Evolutionary conservation across 2,888 invertebrate genomes (phyloP).

Genomic region (Sminthurinus aureus): DNA sequence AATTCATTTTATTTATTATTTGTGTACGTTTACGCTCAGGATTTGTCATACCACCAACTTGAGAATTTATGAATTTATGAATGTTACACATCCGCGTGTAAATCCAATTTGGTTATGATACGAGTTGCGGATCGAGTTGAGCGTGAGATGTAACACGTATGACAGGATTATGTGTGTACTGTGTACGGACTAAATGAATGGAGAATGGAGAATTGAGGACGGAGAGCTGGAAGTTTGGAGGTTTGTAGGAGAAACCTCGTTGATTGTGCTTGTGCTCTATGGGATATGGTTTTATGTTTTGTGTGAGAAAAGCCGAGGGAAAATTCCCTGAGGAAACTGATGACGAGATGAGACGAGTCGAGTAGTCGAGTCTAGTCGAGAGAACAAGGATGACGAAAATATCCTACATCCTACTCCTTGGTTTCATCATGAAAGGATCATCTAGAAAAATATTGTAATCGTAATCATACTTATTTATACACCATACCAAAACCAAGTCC

Average conservation of each 20-base stretch:
- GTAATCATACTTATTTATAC: constrained; percentile 37
- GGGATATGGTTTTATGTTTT: neutral
- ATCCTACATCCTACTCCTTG: no score
- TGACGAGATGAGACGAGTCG: no score
- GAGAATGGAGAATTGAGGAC: neutral
- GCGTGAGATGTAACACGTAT: neutral
- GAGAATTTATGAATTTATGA: no score
- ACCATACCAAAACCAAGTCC: constrained; percentile 6
- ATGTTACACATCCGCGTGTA: no score
- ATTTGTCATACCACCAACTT: no score
- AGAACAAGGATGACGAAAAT: no score
- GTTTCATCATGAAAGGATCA: constrained; percentile 46
- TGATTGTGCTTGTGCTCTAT: neutral
- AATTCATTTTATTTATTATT: no score
- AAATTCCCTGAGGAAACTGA: constrained; percentile 41
- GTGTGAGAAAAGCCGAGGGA: constrained; percentile 30
- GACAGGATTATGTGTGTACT: neutral
- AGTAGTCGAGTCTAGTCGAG: neutral
- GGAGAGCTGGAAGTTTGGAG: no score
- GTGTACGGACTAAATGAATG: neutral
- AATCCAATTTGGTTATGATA: no score
- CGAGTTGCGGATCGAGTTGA: neutral
- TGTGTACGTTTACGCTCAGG: no score
- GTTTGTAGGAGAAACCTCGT: neutral
- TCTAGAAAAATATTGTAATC: constrained; percentile 37